Evolutionary conservation across 2,113 vertebrate species (phyloP).

Genomic region (Lepus americanus): DNA sequence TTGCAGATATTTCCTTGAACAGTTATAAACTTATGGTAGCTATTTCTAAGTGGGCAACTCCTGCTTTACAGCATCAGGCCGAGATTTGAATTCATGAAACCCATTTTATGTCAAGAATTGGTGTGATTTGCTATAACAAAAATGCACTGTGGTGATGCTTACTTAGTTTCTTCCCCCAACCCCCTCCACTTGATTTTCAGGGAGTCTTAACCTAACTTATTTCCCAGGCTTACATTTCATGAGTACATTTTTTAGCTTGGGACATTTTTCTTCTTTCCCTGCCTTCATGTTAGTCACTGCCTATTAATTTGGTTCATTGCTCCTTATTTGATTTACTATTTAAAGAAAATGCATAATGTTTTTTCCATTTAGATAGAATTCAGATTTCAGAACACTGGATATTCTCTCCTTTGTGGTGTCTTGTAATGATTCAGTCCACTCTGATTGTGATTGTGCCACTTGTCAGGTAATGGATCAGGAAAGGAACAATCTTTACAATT

Average conservation of each 20-base stretch:
- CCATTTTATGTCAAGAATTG: background rate
- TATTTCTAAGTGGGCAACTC: background rate
- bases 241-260: background rate
- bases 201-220: background rate
- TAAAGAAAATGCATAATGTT: background rate
- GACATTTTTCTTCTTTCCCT: background rate
- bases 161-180: no score
- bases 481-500: background rate
- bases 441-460: background rate
- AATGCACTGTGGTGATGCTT: background rate
- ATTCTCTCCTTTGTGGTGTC: background rate
- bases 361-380: conserved; percentile 2
- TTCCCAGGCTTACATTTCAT: background rate
- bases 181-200: background rate
- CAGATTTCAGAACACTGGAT: background rate
- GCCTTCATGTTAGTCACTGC: background rate
- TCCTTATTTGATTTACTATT: background rate
- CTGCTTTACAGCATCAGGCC: background rate
- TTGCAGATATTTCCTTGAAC: background rate
- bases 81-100: background rate
- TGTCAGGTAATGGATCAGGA: background rate
- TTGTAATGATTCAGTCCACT: no score
- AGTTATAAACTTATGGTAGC: background rate
- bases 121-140: background rate
- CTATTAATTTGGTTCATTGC: background rate